These are phyloP conservation scores for Lonchura striata DNA, from an alignment of 2,113 vertebrate genomes.

Conservation along the genomic window DNA sequence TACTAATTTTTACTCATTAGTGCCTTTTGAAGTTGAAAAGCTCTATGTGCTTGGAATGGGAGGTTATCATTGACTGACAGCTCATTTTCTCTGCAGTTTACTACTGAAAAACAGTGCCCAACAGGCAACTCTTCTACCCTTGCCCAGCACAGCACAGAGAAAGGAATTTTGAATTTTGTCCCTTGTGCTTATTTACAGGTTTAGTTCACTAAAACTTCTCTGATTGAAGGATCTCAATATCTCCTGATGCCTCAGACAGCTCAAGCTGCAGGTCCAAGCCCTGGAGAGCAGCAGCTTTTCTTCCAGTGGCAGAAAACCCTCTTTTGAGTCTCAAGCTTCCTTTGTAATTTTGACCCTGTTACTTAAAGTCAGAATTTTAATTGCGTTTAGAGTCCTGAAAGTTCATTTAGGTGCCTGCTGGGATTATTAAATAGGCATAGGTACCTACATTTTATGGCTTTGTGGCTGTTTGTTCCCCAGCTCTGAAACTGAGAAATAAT, in stretches of 20 bases:
- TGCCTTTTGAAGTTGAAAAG: not conserved
- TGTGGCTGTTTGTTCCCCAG: not conserved
- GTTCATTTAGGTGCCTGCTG: not conserved
- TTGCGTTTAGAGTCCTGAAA: not conserved
- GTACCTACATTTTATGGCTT: not conserved
- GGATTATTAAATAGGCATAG: not conserved
- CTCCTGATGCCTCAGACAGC: not conserved
- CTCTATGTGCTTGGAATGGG: not conserved
- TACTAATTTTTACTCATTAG: not conserved
- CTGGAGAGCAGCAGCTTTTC: not conserved
- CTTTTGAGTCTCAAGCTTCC: not conserved
- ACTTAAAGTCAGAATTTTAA: not conserved
- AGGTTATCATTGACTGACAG: not conserved
- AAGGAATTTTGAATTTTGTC: not conserved
- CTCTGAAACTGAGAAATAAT: not conserved
- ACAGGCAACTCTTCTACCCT: not conserved
- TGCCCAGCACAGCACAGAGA: not conserved
- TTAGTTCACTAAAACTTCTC: not conserved
- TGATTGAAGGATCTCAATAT: rapidly evolving
- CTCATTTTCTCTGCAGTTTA: not conserved
- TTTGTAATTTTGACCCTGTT: not conserved
- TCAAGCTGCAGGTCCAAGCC: not conserved
- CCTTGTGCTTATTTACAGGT: not conserved
- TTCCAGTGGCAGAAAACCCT: not conserved
- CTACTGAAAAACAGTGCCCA: not conserved